A percentile compares a stretch with the other conserved stretches of the same genome.
These are phyloP conservation scores for Neosalanx taihuensis DNA, from an alignment of 2,797 vertebrate species.

Conservation along the genomic window DNA sequence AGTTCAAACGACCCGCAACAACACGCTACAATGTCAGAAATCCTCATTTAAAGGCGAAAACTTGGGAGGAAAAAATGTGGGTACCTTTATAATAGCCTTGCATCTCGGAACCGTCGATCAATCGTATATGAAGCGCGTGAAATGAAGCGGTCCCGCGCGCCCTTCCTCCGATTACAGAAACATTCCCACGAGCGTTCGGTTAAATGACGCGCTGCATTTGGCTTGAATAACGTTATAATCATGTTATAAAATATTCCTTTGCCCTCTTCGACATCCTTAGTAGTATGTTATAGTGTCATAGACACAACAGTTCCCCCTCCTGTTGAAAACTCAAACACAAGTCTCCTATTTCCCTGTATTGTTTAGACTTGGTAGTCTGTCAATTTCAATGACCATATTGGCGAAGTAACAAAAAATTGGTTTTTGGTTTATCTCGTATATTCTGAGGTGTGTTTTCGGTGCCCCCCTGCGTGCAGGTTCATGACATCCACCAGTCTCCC, in stretches of 20 bases:
- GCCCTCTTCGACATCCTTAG: neutral
- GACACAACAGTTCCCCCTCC: neutral
- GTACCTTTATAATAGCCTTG: neutral
- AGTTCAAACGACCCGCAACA: neutral
- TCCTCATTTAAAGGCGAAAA: too few relatives aligned
- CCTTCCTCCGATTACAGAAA: neutral
- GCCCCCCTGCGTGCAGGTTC: neutral
- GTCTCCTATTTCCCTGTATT: neutral
- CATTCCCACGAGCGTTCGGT: neutral
- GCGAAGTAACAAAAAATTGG: too few relatives aligned
- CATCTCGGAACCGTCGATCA: neutral
- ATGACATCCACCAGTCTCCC: conserved; percentile 7
- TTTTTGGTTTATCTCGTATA: too few relatives aligned
- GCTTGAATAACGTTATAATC: neutral
- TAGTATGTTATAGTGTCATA: neutral
- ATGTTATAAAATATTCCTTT: neutral
- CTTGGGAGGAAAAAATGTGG: too few relatives aligned
- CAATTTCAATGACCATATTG: neutral
- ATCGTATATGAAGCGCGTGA: neutral
- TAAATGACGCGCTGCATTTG: neutral
- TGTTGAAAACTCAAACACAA: neutral
- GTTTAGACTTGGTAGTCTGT: neutral
- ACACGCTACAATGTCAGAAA: neutral
- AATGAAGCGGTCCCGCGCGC: neutral
- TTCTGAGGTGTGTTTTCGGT: neutral